Base-by-base conservation (phyloP, 2,797 vertebrate species). In the Melanotaenia parkinsoni region DNA sequence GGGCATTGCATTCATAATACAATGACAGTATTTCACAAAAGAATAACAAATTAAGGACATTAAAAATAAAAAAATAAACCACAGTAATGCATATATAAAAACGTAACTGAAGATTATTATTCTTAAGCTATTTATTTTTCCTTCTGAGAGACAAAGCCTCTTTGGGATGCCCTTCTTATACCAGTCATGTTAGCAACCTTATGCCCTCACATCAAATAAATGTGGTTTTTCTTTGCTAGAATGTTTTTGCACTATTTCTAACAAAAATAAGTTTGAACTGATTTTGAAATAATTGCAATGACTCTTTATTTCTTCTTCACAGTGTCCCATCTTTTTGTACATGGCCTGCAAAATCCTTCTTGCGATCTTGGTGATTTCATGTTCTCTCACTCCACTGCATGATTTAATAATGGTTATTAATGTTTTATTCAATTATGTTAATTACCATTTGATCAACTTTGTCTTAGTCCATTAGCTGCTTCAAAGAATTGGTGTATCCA, bases 391-490 rank as follows among this genome's bases (percentile, higher is more conserved):
- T 40, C 3, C 58, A 16, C 2, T 37, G 14, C 58, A 32, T 73
- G 50, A 30, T 68, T 68, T 69, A 40, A 12, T 70, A 43, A 50
- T 50, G 12, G 26, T 72, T 58, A 20, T 47, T 28, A 63, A 57
- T 72, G 35, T 58, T 60, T 61, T 45, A 70, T 76, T 77, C 58
- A 60, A 26, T 59, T 5, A 2, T 30, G 33, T 33, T 11, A 64
- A 68, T 63, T 40, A 14, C 3, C 38, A 76, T 82, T 71, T 63
- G 38, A 76, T 63, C 58, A 37, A 10, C 56, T 57, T 61, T 77
- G 32, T 67, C 67, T 60, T 30, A 1, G 3, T 83, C 67, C 65
- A 79, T 82, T 82, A 77, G 70, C 65, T 63, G n/a, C 12, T 78
- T 73, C 53, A 78, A 77, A 79, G 56, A 65, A 30, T 61, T 20